Percentiles rank a stretch among this genome's conserved stretches.
Evolutionary conservation across 2,113 vertebrate species (phyloP).

Genomic region (Hydrolagus affinis): DNA sequence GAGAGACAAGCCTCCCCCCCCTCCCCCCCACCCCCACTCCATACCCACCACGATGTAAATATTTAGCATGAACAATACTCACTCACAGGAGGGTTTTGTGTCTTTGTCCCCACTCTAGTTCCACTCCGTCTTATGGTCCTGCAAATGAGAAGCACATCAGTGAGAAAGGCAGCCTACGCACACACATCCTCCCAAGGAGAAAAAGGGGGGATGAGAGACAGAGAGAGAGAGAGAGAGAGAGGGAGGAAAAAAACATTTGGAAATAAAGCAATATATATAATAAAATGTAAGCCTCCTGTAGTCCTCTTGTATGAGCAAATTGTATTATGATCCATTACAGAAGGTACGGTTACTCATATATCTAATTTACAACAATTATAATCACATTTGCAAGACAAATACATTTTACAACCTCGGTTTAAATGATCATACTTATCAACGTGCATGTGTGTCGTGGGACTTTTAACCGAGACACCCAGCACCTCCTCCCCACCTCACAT

Average conservation of each 20-base stretch:
- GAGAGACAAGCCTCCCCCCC: too few relatives aligned
- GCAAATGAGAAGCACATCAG: constrained; percentile 31
- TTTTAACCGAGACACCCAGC: not conserved
- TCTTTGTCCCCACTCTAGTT: constrained; percentile 32
- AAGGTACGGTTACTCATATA: constrained; percentile 29
- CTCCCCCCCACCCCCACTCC: too few relatives aligned
- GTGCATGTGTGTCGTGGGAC: constrained; percentile 14
- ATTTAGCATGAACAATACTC: constrained; percentile 29
- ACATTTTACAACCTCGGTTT: constrained; percentile 31
- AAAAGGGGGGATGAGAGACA: not conserved
- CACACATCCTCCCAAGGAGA: constrained; percentile 20
- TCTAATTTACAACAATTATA: constrained; percentile 32
- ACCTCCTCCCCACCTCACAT: too few relatives aligned
- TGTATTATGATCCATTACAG: constrained; percentile 26
- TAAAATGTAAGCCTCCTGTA: too few relatives aligned
- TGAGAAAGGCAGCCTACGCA: constrained; percentile 29
- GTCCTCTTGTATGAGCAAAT: constrained; percentile 29
- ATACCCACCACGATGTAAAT: too few relatives aligned
- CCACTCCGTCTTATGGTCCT: constrained; percentile 29
- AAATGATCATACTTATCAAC: constrained; percentile 25
- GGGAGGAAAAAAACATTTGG: too few relatives aligned
- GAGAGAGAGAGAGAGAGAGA: too few relatives aligned
- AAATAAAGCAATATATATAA: too few relatives aligned
- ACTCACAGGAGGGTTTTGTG: constrained; percentile 31
- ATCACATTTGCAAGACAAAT: constrained; percentile 31